Percentiles rank a stretch among this genome's conserved stretches.
Conservation (phyloP, 2,797 vertebrate species). For the Melanotaenia parkinsoni region DNA sequence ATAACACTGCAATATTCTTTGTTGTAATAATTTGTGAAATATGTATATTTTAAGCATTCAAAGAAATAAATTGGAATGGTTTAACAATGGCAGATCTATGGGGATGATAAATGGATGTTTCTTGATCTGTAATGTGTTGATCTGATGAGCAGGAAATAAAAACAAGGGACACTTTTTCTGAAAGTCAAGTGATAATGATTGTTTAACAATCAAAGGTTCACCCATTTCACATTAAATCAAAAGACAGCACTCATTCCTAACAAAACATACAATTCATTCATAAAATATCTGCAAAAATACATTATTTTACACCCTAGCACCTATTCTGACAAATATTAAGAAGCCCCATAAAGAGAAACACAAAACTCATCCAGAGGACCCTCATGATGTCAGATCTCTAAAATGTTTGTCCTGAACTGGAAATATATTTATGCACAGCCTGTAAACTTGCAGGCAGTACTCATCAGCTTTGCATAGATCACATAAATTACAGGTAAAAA, state of each 20-base stretch:
- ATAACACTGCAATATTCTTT: slow-evolving; percentile 76
- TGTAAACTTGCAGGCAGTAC: slow-evolving; percentile 5
- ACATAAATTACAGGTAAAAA: slow-evolving; percentile 30
- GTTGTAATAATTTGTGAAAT: slow-evolving; percentile 84
- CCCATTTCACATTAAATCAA: slow-evolving; percentile 65
- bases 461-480: slow-evolving; percentile 75
- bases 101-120: slow-evolving; percentile 58
- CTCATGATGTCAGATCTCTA: slow-evolving; percentile 17
- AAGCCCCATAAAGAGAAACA: slow-evolving; percentile 36
- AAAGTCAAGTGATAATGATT: slow-evolving; percentile 61
- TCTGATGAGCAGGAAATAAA: slow-evolving; percentile 51
- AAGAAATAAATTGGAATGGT: slow-evolving; percentile 83
- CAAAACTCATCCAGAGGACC: slow-evolving; percentile 27
- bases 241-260: slow-evolving; percentile 75
- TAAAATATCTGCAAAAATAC: slow-evolving; percentile 80
- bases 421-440: slow-evolving; percentile 20
- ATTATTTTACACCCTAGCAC: slow-evolving; percentile 68
- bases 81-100: slow-evolving; percentile 72
- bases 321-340: slow-evolving; percentile 48
- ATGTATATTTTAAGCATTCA: slow-evolving; percentile 85
- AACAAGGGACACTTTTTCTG: slow-evolving; percentile 55
- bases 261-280: slow-evolving; percentile 72
- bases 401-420: slow-evolving; percentile 17
- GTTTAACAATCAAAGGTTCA: slow-evolving; percentile 68
- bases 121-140: slow-evolving; percentile 55